A percentile compares a stretch with the other conserved stretches of the same genome.
Conservation (phyloP, 2,113 vertebrate genomes). For the Regulus satrapa region DNA sequence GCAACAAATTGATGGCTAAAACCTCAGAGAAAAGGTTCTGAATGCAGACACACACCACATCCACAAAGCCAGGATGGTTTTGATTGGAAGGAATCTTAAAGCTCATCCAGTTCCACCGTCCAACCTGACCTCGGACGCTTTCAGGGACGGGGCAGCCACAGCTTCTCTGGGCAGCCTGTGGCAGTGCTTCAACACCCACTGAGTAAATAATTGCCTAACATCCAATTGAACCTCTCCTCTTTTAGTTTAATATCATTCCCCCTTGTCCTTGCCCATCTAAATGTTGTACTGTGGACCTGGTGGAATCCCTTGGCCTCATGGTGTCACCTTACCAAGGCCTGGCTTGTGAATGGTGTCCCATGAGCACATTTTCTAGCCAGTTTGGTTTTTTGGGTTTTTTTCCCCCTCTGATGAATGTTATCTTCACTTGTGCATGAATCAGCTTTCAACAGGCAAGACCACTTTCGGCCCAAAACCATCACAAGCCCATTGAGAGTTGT, state of each 20-base stretch:
- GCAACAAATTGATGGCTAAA: neutral
- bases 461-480: neutral
- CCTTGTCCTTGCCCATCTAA: neutral
- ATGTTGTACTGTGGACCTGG: neutral
- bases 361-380: neutral
- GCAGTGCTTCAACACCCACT: neutral
- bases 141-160: neutral
- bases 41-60: rapidly evolving
- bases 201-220: neutral
- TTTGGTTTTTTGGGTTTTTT: neutral
- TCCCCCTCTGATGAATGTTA: neutral
- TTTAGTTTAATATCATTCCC: neutral
- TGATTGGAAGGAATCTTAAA: too few relatives aligned
- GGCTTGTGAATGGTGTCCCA: neutral
- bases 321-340: neutral
- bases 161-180: neutral
- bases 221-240: neutral
- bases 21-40: neutral
- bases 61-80: neutral
- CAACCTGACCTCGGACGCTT: neutral
- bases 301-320: neutral
- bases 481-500: neutral
- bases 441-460: neutral
- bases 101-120: neutral
- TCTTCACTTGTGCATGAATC: neutral